Evolutionary conservation across 2,888 invertebrate genomes (phyloP), one percentile per base, ranked within the genome.

Genomic region (Orthonevra nobilis): DNA sequence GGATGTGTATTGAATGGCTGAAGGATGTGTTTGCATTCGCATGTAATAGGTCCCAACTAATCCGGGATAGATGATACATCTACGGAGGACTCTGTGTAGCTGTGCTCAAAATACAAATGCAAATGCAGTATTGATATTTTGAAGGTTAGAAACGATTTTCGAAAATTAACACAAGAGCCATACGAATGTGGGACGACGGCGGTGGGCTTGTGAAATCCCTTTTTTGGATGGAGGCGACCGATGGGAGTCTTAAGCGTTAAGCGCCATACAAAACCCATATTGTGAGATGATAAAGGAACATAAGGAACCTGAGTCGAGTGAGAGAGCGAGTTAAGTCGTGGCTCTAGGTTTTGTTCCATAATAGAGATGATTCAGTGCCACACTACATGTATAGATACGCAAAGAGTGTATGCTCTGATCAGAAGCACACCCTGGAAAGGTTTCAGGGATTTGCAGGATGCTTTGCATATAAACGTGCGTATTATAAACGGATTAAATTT

Each of bases 401-500:
- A 12, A 2, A 42, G 10, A 15, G 15, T 50, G 15, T 58, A 20
- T 50, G 42, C 15, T 56, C 28, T 34, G 56, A 50, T 38, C 14
- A 6, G 44, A 54, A 44, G n/a, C n/a, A n/a, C n/a, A 72, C 77
- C 52, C 64, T 77, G 70, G 44, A 70, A 70, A 70, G 70, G 70
- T 70, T 61, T 61, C 56, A 73, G 73, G 73, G 73, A 79, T 79
- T 79, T 79, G 73, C 28, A 28, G 79, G 66, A 79, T 79, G 83
- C 85, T 85, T 84, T 85, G 85, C 84, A 85, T 85, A 85, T 82
- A 82, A 83, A 85, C 84, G 86, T 85, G 86, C 85, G 85, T 84
- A 86, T 86, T 86, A 86, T 84, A 85, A 86, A 85, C 85, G 85
- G 86, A 88, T 87, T 88, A 88, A 86, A 85, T 86, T 85, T 85